phyloP scores from a whole-genome alignment of 2,113 vertebrate species.

The Leptobrachium ailaonicum region DNA sequence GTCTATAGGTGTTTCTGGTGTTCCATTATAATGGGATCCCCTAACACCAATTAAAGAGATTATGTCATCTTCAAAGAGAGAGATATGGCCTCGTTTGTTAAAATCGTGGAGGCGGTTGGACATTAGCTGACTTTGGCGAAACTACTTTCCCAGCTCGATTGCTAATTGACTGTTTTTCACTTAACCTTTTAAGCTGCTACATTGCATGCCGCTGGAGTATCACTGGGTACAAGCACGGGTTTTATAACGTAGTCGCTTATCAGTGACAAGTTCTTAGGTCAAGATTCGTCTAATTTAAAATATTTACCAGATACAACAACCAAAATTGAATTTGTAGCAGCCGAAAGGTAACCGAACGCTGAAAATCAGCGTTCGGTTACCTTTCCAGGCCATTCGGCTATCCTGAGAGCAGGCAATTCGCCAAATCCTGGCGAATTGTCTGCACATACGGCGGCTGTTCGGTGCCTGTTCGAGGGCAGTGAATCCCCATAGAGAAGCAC shows the following conservation, averaged over 20 bases:
- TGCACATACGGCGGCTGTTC: no score
- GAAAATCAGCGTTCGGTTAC: no score
- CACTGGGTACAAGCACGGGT: neutral
- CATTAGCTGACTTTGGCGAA: slow-evolving; percentile 78
- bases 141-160: slow-evolving; percentile 77
- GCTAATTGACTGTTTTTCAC: slow-evolving; percentile 82
- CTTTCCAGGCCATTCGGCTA: no score
- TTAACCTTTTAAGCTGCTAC: slow-evolving; percentile 45
- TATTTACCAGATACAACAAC: no score
- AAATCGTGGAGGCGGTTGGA: slow-evolving; percentile 69
- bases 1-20: slow-evolving; percentile 83
- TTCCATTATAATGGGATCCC: slow-evolving; percentile 80
- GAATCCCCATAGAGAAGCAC: no score
- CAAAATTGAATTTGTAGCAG: no score
- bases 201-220: neutral
- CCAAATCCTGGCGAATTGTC: no score
- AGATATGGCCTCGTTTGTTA: slow-evolving; percentile 75
- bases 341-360: no score
- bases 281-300: no score
- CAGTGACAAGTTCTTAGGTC: no score
- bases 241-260: neutral
- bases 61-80: slow-evolving; percentile 89
- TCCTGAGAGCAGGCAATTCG: no score
- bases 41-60: slow-evolving; percentile 98
- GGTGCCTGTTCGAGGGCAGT: no score